phyloP scores from a whole-genome alignment of 2,113 vertebrate genomes.

The Alligator mississippiensis region DNA sequence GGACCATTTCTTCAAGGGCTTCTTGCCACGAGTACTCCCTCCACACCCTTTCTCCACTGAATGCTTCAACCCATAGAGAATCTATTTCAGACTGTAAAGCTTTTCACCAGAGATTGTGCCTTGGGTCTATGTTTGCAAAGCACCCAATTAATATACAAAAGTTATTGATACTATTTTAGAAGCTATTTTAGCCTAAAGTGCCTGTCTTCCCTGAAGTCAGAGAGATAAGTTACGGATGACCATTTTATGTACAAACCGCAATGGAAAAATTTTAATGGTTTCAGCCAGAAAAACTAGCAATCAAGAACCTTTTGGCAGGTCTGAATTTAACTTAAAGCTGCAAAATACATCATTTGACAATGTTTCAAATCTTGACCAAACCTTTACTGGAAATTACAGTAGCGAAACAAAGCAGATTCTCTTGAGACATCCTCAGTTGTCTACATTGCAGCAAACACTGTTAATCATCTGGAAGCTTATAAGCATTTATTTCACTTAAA shows the following conservation, averaged over 20 bases:
- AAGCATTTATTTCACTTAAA: conserved; percentile 1
- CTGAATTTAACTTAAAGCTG: conserved; percentile 74
- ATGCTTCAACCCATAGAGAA: not conserved
- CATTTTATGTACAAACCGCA: conserved; percentile 39
- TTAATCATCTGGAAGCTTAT: conserved; percentile 70
- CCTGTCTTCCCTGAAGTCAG: conserved; percentile 58
- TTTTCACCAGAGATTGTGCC: not conserved
- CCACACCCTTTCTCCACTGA: not conserved
- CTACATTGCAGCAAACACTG: conserved; percentile 55
- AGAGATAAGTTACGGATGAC: conserved; percentile 48
- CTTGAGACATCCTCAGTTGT: conserved; percentile 29
- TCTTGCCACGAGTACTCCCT: not conserved
- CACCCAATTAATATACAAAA: conserved; percentile 38
- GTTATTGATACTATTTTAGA: conserved; percentile 27
- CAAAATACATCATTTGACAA: conserved; percentile 75
- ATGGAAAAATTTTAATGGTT: conserved; percentile 48
- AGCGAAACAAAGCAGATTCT: conserved; percentile 70
- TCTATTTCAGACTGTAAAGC: not conserved
- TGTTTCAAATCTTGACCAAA: conserved; percentile 68
- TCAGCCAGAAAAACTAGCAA: conserved; percentile 66
- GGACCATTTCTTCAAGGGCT: not conserved
- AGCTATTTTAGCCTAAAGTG: not conserved
- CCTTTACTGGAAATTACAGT: conserved; percentile 76
- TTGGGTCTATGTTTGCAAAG: conserved; percentile 41
- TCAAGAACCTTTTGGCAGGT: conserved; percentile 63